These are phyloP conservation scores for Rhynchopsitta pachyrhyncha DNA, from an alignment of 2,113 vertebrate species.

Conservation along the genomic window DNA sequence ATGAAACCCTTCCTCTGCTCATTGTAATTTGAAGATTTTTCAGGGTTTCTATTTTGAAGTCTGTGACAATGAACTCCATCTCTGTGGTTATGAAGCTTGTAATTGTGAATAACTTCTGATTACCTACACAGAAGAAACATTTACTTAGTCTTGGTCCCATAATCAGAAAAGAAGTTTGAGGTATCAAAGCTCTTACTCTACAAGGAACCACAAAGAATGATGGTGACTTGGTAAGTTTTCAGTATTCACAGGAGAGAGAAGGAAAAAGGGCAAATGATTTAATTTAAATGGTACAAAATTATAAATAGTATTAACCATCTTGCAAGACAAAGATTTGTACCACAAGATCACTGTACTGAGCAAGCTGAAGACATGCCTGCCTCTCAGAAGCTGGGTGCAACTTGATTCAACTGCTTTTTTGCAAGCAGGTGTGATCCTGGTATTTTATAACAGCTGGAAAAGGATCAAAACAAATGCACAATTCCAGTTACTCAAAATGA, in stretches of 20 bases:
- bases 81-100: background rate
- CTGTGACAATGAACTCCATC: background rate
- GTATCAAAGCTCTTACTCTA: background rate
- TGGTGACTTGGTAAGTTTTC: background rate
- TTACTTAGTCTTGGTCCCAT: background rate
- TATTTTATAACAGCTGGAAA: background rate
- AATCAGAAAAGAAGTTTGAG: background rate
- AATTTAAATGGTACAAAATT: background rate
- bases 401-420: background rate
- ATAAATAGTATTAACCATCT: background rate
- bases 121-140: background rate
- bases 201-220: background rate
- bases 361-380: background rate
- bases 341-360: background rate
- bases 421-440: background rate
- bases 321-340: background rate
- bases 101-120: background rate
- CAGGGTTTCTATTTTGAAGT: background rate
- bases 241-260: background rate
- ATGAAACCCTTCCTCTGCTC: background rate
- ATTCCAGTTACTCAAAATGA: background rate
- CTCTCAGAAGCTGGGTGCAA: background rate
- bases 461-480: background rate
- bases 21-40: background rate
- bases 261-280: background rate